phyloP scores from a whole-genome alignment of 1,140 invertebrate genomes.

The Solenopsis fugax region DNA sequence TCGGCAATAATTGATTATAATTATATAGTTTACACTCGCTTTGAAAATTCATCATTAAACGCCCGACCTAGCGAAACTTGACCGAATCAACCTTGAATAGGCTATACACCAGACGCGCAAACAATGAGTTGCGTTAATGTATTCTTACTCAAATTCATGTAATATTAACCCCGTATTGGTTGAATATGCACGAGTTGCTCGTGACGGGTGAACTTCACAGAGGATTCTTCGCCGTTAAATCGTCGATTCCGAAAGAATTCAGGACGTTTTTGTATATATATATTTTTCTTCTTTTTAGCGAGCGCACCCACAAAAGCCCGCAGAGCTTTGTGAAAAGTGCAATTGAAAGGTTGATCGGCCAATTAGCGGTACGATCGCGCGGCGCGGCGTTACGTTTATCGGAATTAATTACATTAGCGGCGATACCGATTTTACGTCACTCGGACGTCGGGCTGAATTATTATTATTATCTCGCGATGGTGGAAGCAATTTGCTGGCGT shows the following conservation, averaged over 20 bases:
- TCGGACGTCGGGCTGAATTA: conserved; percentile 68
- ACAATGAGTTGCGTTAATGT: background rate
- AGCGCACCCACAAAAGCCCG: background rate
- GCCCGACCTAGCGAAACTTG: background rate
- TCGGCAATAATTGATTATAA: background rate
- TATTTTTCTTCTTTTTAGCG: background rate
- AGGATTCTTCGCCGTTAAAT: conserved; percentile 12
- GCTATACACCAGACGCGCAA: background rate
- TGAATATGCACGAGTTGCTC: background rate
- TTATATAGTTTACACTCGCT: background rate
- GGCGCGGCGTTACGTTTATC: conserved; percentile 65
- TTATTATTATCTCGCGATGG: conserved; percentile 65
- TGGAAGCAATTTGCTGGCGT: conserved; percentile 60
- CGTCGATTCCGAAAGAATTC: background rate
- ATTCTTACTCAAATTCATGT: background rate
- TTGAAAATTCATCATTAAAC: conserved; percentile 50
- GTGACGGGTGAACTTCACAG: background rate
- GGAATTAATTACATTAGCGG: conserved; percentile 74
- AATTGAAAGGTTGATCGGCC: conserved; percentile 62
- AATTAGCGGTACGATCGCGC: conserved; percentile 59
- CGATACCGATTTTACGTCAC: conserved; percentile 61
- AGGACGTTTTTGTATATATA: background rate
- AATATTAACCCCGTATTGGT: conserved; percentile 13
- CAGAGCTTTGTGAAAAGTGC: background rate
- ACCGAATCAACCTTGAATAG: conserved; percentile 1